Evolutionary conservation across 92 coral and sea anemone genomes (phyloP).

Genomic region (Phenganax marumi): DNA sequence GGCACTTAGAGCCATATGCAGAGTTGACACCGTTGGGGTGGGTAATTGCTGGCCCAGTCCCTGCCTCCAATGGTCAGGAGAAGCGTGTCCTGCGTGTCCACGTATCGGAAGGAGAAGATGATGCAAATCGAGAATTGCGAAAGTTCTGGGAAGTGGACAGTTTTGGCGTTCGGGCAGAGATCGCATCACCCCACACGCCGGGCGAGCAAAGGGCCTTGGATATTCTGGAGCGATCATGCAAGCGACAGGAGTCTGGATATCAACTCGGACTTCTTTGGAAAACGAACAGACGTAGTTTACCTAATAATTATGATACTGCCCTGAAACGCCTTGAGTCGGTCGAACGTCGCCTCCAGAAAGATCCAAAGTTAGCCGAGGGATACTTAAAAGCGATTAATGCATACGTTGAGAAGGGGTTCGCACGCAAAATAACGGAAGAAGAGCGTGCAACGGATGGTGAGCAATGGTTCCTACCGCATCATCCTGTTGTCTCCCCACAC

Average conservation of each 20-base stretch:
- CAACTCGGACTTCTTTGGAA: constrained; percentile 27
- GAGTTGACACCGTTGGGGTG: constrained; percentile 59
- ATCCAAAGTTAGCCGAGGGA: constrained; percentile 21
- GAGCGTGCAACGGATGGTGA: constrained; percentile 15
- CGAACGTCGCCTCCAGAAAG: constrained; percentile 35
- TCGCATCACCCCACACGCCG: background rate
- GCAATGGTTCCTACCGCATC: constrained; percentile 53
- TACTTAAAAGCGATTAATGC: constrained; percentile 28
- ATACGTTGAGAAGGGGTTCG: constrained; percentile 22
- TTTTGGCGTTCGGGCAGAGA: background rate
- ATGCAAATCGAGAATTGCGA: constrained; percentile 44
- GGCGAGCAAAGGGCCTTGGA: background rate
- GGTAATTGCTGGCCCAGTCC: constrained; percentile 55
- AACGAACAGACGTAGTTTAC: too few relatives aligned
- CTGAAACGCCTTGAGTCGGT: constrained; percentile 44
- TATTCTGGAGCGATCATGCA: background rate
- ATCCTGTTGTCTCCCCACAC: background rate
- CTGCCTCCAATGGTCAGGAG: constrained; percentile 20
- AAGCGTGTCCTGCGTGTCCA: constrained; percentile 44
- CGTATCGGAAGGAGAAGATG: constrained; percentile 39
- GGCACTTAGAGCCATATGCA: constrained; percentile 51
- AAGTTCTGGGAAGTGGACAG: constrained; percentile 29
- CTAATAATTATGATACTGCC: constrained; percentile 44
- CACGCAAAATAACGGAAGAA: constrained; percentile 19
- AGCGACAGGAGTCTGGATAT: constrained; percentile 5